phyloP scores from a whole-genome alignment of 2,888 invertebrate genomes.

The Scrobipalpa atriplicella region DNA sequence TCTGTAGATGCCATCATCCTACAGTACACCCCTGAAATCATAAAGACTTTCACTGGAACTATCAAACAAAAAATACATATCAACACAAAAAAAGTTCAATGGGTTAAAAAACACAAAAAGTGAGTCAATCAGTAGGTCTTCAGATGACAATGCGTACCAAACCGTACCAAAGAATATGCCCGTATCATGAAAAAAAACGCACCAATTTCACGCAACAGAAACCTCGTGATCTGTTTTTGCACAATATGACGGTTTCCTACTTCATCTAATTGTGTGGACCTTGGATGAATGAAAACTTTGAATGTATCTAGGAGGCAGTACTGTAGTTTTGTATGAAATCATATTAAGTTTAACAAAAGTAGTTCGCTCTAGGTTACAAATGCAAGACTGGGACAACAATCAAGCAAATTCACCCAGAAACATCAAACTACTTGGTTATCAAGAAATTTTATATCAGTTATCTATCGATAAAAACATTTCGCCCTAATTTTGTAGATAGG shows the following conservation, averaged over 20 bases:
- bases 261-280: conserved; percentile 62
- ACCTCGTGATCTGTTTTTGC: conserved; percentile 73
- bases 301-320: background rate
- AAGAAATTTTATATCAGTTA: no score
- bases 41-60: background rate
- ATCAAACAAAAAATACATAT: background rate
- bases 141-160: conserved; percentile 36
- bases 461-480: no score
- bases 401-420: no score
- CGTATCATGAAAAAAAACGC: conserved; percentile 48
- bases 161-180: conserved; percentile 40
- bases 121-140: conserved; percentile 10
- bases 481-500: no score
- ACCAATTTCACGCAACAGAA: conserved; percentile 79
- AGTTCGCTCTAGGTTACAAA: no score
- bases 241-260: conserved; percentile 74
- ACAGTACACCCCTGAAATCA: no score
- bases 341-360: no score
- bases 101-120: conserved; percentile 11
- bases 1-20: no score
- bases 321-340: background rate
- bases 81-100: background rate
- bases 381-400: no score
- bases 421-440: no score
- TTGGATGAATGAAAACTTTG: conserved; percentile 24